Evolutionary conservation across 2,797 vertebrate genomes (phyloP), one percentile per base, ranked within the genome.

Genomic region (Sebastes kiyomatsui): DNA sequence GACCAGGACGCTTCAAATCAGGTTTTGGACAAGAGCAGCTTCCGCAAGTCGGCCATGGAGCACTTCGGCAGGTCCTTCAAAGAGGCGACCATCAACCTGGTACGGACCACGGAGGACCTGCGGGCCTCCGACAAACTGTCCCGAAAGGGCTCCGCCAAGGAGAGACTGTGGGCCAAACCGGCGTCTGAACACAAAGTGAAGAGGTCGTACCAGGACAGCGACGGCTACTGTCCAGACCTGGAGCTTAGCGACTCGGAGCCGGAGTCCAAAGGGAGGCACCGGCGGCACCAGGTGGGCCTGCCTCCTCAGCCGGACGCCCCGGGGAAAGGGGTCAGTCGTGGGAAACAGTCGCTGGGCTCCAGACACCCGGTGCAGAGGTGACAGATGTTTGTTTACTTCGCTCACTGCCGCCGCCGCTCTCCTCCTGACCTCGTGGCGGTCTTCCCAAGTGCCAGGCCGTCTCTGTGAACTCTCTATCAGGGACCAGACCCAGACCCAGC

Each of bases 191-290:
- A 94, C 67, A 92, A 94, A 22, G 86, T 90, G 18, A 95, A 94
- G 81, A 92, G 93, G 70, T 90, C 96, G 0, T 97, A 96, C 92
- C 98, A 98, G 87, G 98, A 99, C 92, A 99, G 96, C 0, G 99
- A 99, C 4, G 99, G 99, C 2, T 99, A 99, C 93, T 99, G 97
- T 85, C 99, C 99, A 0, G 99, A 99, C 91, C 90, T 98, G 77
- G 99, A 99, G 90, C 96, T 97, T 62, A 99, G 99, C 86, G 99
- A 99, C 94, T 99, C 99, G 0, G 99, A 99, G 91, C 95, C 97
- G 0, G 98, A 99, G 88, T 95, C 97, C 49, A 98, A 97, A 84
- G 97, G 96, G 60, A 96, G 94, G 83, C 95, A 95, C 65, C 89
- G 72, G 61, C 89, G 69, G 61, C 35, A 38, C 35, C 90, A 94